phyloP scores from a whole-genome alignment of 2,113 vertebrate species.

The Poeciliopsis occidentalis region DNA sequence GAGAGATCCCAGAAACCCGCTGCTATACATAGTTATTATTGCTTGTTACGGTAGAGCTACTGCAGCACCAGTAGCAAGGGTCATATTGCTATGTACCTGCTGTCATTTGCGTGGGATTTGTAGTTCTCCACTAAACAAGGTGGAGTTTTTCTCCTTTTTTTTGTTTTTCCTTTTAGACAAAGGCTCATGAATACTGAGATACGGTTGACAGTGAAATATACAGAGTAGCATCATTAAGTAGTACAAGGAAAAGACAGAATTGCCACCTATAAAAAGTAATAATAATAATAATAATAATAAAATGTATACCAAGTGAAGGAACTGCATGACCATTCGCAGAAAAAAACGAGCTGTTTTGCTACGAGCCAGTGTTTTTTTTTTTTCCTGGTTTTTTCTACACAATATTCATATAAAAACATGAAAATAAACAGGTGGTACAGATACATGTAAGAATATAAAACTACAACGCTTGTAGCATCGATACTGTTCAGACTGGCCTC shows the following conservation, averaged over 20 bases:
- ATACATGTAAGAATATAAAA: conserved; percentile 82
- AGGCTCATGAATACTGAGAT: conserved; percentile 76
- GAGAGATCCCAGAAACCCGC: conserved; percentile 74
- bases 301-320: conserved; percentile 66
- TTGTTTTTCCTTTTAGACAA: conserved; percentile 58
- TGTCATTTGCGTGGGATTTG: conserved; percentile 68
- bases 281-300: conserved; percentile 44
- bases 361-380: conserved; percentile 68
- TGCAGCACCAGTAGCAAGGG: conserved; percentile 73
- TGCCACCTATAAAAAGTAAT: conserved; percentile 81
- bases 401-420: conserved; percentile 81
- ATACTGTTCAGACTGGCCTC: conserved; percentile 75
- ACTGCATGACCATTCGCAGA: conserved; percentile 80
- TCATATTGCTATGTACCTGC: conserved; percentile 77
- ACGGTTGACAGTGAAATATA: conserved; percentile 79
- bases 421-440: conserved; percentile 77
- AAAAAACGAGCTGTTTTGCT: conserved; percentile 74
- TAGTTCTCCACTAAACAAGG: conserved; percentile 46
- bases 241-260: conserved; percentile 79
- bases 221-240: conserved; percentile 73
- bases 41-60: conserved; percentile 79
- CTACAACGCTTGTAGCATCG: conserved; percentile 78
- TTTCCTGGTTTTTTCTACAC: conserved; percentile 64
- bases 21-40: conserved; percentile 79
- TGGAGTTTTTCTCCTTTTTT: conserved; percentile 52